phyloP scores from a whole-genome alignment of 2,888 invertebrate genomes.

The Caenorhabditis imperialis region DNA sequence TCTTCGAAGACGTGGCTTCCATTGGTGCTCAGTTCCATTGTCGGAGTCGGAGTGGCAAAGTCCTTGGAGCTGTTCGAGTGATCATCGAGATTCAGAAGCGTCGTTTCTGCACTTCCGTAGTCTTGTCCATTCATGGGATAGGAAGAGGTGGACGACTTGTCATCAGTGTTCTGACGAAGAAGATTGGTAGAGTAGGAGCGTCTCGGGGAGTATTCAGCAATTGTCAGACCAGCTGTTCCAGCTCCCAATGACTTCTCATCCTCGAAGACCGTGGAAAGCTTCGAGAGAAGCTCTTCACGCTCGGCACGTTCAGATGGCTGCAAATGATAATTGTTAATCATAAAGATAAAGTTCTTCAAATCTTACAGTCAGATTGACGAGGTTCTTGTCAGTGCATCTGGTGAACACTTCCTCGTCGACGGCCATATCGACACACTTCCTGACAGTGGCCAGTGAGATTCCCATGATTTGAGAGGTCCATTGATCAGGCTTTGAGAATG shows the following conservation, averaged over 20 bases:
- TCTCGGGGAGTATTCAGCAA: conserved; percentile 55
- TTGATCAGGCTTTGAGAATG: conserved; percentile 53
- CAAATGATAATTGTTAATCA: neutral
- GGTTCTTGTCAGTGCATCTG: conserved; percentile 53
- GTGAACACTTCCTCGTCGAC: conserved; percentile 50
- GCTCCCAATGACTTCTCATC: conserved; percentile 52
- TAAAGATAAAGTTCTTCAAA: too few relatives aligned
- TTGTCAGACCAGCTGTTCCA: conserved; percentile 54
- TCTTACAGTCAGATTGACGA: conserved; percentile 51
- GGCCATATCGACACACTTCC: conserved; percentile 56
- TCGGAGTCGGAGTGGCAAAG: conserved; percentile 31
- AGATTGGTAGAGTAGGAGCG: conserved; percentile 42
- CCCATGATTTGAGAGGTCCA: conserved; percentile 58
- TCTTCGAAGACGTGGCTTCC: conserved; percentile 27
- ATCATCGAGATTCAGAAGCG: conserved; percentile 48
- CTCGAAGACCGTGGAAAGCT: conserved; percentile 49
- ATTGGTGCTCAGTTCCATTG: conserved; percentile 10
- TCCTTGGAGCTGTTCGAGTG: conserved; percentile 43
- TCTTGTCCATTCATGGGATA: conserved; percentile 31
- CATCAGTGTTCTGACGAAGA: conserved; percentile 45
- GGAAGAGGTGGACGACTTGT: conserved; percentile 39
- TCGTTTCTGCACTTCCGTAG: conserved; percentile 33
- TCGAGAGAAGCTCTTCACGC: conserved; percentile 46
- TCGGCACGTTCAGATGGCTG: conserved; percentile 48
- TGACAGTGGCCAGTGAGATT: conserved; percentile 52